A percentile compares a stretch with the other conserved stretches of the same genome.
These are phyloP conservation scores for Graptemys geographica DNA, from an alignment of 2,797 vertebrate genomes.

Conservation along the genomic window DNA sequence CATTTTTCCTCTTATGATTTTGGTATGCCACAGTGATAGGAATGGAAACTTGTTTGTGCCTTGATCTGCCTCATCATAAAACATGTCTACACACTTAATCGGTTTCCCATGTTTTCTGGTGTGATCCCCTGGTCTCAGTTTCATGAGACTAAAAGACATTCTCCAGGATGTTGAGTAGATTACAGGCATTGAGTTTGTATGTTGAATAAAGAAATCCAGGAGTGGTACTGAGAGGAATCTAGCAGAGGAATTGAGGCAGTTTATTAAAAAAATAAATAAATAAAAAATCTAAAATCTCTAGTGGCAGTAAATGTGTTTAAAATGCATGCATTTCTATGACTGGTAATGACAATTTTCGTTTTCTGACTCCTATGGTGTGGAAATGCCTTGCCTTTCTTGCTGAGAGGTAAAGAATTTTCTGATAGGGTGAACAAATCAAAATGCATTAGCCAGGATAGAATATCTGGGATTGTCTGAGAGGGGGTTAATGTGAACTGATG, in stretches of 20 bases:
- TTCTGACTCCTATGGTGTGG: neutral
- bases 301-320: neutral
- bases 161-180: neutral
- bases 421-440: neutral
- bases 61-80: no score
- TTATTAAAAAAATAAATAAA: no score
- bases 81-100: neutral
- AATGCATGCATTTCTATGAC: no score
- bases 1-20: neutral
- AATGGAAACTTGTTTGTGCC: neutral
- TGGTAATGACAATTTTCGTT: neutral
- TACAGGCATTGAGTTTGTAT: neutral
- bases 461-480: neutral
- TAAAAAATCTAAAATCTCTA: neutral
- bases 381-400: neutral
- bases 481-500: neutral
- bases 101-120: neutral
- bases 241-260: no score
- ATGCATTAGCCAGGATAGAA: neutral
- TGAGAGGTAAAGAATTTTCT: neutral
- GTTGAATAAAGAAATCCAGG: neutral
- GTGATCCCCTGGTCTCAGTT: neutral
- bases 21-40: neutral
- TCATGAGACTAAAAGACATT: neutral
- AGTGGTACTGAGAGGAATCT: no score